A percentile compares a stretch with the other conserved stretches of the same genome.
Evolutionary conservation across 2,113 vertebrate species (phyloP).

Genomic region (Heteronetta atricapilla): DNA sequence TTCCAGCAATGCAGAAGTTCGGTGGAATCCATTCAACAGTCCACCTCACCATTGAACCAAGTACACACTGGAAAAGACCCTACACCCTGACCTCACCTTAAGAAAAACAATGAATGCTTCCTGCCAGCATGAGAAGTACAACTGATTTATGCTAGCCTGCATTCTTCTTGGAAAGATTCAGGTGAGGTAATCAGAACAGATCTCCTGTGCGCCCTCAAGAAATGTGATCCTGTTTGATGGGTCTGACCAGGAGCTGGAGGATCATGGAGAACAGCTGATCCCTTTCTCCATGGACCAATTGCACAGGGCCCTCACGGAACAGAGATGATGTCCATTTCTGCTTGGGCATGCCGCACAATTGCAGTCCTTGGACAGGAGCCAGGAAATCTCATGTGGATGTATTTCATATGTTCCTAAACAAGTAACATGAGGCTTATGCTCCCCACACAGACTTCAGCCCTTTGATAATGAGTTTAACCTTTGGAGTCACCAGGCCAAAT

Average conservation of each 20-base stretch:
- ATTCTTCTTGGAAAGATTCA: neutral
- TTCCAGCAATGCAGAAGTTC: neutral
- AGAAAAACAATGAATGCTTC: neutral
- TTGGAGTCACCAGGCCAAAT: neutral
- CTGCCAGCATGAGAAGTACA: neutral
- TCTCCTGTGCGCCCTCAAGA: neutral
- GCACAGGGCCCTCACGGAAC: neutral
- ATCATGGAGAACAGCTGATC: neutral
- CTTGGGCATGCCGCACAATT: fast-evolving
- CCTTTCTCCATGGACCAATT: neutral
- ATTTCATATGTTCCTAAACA: neutral
- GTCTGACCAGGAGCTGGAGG: neutral
- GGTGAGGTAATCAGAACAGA: neutral
- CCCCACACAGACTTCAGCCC: neutral
- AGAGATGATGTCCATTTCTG: neutral
- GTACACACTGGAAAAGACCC: fast-evolving
- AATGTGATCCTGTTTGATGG: neutral
- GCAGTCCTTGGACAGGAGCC: neutral
- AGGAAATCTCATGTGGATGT: neutral
- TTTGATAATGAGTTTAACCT: neutral
- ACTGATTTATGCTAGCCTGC: neutral
- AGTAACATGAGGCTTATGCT: neutral
- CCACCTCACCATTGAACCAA: neutral
- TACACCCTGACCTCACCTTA: neutral
- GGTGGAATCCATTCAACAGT: neutral